These are phyloP conservation scores for Laterallus jamaicensis DNA, from an alignment of 2,113 vertebrate genomes.

Conservation along the genomic window DNA sequence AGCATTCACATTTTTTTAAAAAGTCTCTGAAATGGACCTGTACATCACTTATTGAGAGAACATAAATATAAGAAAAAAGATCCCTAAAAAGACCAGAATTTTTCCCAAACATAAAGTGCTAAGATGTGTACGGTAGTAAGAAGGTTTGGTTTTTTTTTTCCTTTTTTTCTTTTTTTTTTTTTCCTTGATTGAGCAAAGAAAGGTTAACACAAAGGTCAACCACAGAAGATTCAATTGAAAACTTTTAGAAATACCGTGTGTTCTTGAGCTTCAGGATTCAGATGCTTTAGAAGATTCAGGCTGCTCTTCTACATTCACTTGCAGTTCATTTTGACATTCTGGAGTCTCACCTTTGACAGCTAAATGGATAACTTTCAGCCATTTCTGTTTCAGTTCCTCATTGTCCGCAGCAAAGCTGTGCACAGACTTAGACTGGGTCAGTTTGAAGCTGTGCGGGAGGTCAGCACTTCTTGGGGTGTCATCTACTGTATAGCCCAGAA, in stretches of 20 bases:
- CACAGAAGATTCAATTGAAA: background rate
- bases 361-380: conserved; percentile 89
- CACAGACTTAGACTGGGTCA: conserved; percentile 93
- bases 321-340: conserved; percentile 65
- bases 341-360: conserved; percentile 88
- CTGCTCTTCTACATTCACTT: conserved; percentile 53
- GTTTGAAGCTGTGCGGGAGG: conserved; percentile 86
- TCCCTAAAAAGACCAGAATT: conserved; percentile 58
- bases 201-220: conserved; percentile 40
- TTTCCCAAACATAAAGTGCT: conserved; percentile 79
- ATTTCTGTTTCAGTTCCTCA: conserved; percentile 94
- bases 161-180: background rate
- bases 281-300: conserved; percentile 55
- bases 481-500: conserved; percentile 92
- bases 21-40: conserved; percentile 68
- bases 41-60: conserved; percentile 64
- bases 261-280: conserved; percentile 59
- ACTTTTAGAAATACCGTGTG: background rate
- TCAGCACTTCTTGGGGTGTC: conserved; percentile 82
- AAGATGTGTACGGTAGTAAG: conserved; percentile 57
- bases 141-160: background rate
- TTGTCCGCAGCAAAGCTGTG: conserved; percentile 92
- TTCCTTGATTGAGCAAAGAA: conserved; percentile 8
- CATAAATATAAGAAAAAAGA: conserved; percentile 73
- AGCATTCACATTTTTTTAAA: conserved; percentile 70